Evolutionary conservation across 2,888 invertebrate species (phyloP).

Genomic region (Sminthurides aquaticus): DNA sequence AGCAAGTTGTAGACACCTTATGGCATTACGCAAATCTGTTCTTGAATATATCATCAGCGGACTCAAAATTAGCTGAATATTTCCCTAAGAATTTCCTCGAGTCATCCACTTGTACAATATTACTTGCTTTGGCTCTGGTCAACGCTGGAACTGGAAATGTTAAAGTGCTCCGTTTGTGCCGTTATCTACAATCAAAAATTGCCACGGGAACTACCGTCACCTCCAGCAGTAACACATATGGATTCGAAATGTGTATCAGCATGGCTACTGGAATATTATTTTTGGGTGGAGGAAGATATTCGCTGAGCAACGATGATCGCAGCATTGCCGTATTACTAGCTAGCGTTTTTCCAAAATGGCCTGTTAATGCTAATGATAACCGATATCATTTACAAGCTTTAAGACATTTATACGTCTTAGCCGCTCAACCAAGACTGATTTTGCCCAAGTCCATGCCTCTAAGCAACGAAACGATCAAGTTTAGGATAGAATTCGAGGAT

Average conservation of each 20-base stretch:
- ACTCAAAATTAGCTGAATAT: conserved; percentile 34
- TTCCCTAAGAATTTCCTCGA: conserved; percentile 41
- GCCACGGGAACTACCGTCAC: conserved; percentile 51
- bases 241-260: conserved; percentile 89
- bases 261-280: conserved; percentile 89
- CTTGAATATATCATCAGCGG: conserved; percentile 29
- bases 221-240: conserved; percentile 63
- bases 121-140: conserved; percentile 53
- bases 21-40: conserved; percentile 66
- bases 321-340: conserved; percentile 84
- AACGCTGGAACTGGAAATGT: conserved; percentile 93
- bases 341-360: conserved; percentile 94
- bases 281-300: conserved; percentile 84
- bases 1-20: conserved; percentile 69
- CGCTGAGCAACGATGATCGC: conserved; percentile 69
- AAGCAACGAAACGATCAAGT: conserved; percentile 26
- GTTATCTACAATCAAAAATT: conserved; percentile 73
- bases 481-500: conserved; percentile 37
- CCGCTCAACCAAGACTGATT: conserved; percentile 80
- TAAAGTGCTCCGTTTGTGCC: conserved; percentile 67
- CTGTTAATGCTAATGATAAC: conserved; percentile 92
- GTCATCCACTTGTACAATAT: conserved; percentile 36
- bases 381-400: conserved; percentile 95
- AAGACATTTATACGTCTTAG: conserved; percentile 89
- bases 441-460: conserved; percentile 54